A percentile compares a stretch with the other conserved stretches of the same genome.
Evolutionary conservation across 2,797 vertebrate genomes (phyloP).

Genomic region (Tiaroga cobitis): DNA sequence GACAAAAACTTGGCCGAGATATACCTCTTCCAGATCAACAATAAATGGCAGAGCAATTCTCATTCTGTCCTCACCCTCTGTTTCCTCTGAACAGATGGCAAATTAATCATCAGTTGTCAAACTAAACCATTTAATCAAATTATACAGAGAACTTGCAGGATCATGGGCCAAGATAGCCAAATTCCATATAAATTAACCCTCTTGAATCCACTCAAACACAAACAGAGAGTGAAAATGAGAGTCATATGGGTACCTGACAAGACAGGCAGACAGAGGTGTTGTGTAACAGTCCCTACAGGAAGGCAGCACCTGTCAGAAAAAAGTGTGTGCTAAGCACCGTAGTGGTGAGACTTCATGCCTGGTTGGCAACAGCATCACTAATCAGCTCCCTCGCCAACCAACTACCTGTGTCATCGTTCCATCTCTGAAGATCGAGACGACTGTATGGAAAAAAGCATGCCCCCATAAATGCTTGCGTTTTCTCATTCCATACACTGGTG

Average conservation of each 20-base stretch:
- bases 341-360: constrained; percentile 11
- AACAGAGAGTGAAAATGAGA: constrained; percentile 8
- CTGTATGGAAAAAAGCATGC: background rate
- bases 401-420: constrained; percentile 35
- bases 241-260: background rate
- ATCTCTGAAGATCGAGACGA: constrained; percentile 27
- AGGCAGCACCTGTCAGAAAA: constrained; percentile 19
- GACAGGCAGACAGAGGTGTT: constrained; percentile 1
- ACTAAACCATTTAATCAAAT: constrained; percentile 25
- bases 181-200: background rate
- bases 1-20: background rate
- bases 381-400: constrained; percentile 43
- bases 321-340: constrained; percentile 22
- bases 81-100: constrained; percentile 12
- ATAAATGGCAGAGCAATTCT: background rate
- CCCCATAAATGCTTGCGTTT: constrained; percentile 17
- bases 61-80: background rate
- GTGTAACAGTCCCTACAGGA: background rate
- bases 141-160: background rate
- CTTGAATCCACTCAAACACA: constrained; percentile 3
- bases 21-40: background rate
- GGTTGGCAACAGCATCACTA: constrained; percentile 36
- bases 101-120: constrained; percentile 1
- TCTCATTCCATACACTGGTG: constrained; percentile 49
- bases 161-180: background rate